Evolutionary conservation across 2,797 vertebrate genomes (phyloP).

Genomic region (Nannoperca obscura): DNA sequence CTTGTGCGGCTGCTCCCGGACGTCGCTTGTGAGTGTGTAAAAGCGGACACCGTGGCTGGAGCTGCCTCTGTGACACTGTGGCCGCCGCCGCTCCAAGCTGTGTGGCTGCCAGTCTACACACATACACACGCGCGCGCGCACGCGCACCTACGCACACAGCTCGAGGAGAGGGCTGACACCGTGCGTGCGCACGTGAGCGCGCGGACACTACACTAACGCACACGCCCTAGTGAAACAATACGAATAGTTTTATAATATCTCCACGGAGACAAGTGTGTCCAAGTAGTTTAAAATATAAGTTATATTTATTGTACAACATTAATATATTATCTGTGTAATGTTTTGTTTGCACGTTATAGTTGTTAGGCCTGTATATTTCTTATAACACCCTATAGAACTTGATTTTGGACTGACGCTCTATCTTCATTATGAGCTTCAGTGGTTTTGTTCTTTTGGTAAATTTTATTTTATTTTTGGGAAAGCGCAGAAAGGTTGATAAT

Average conservation of each 20-base stretch:
- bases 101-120: background rate
- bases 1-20: conserved; percentile 52
- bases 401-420: background rate
- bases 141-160: background rate
- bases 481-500: background rate
- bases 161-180: conserved; percentile 21
- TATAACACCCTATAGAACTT: background rate
- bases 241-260: background rate
- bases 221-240: conserved; percentile 23
- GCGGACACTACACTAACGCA: background rate
- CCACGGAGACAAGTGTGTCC: background rate
- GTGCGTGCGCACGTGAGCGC: conserved; percentile 36
- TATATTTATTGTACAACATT: background rate
- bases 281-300: background rate
- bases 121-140: no score
- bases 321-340: background rate
- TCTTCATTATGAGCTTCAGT: background rate
- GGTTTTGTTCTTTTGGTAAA: background rate
- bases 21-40: conserved; percentile 25
- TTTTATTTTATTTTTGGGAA: conserved; percentile 2
- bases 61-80: conserved; percentile 9
- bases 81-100: background rate
- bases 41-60: background rate
- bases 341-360: background rate
- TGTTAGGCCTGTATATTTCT: background rate